Percentiles rank a stretch among this genome's conserved stretches.
Conservation (phyloP, 2,113 vertebrate genomes). For the Sinocyclocheilus anophthalmus region DNA sequence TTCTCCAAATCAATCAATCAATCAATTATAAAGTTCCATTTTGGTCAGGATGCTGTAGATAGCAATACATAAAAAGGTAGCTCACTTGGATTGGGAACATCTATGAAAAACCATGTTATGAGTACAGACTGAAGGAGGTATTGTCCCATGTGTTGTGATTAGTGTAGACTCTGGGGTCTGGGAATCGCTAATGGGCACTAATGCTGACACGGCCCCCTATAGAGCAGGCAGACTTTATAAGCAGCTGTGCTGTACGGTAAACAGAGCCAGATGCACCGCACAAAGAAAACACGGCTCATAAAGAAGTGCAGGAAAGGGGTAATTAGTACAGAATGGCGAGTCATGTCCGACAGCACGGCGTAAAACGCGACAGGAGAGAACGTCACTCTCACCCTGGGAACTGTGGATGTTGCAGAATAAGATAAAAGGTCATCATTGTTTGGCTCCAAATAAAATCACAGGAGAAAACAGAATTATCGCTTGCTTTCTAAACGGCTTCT, state of each 20-base stretch:
- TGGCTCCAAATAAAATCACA: conserved; percentile 44
- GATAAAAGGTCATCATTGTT: conserved; percentile 13
- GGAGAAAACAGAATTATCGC: conserved; percentile 5
- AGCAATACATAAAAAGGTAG: not conserved
- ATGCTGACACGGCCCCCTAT: conserved; percentile 48
- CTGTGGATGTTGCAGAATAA: conserved; percentile 35
- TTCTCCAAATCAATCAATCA: not conserved
- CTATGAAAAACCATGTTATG: not conserved
- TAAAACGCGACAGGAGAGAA: conserved; percentile 54
- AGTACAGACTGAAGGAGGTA: not conserved
- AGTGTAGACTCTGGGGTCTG: conserved; percentile 41
- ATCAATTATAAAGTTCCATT: not conserved
- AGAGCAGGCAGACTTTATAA: conserved; percentile 43
- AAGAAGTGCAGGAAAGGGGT: conserved; percentile 48
- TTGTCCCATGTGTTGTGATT: conserved; percentile 5
- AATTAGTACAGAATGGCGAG: conserved; percentile 53
- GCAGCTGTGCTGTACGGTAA: conserved; percentile 36
- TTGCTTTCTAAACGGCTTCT: not conserved
- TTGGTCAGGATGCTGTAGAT: not conserved
- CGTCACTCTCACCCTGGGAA: conserved; percentile 45
- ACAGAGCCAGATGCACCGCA: conserved; percentile 55
- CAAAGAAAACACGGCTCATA: conserved; percentile 53
- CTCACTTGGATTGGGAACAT: not conserved
- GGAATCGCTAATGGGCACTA: conserved; percentile 50
- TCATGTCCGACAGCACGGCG: conserved; percentile 47